Evolutionary conservation across 2,113 vertebrate genomes (phyloP), one percentile per base, ranked within the genome.

Genomic region (chimpanzee (Pan troglodytes)): DNA sequence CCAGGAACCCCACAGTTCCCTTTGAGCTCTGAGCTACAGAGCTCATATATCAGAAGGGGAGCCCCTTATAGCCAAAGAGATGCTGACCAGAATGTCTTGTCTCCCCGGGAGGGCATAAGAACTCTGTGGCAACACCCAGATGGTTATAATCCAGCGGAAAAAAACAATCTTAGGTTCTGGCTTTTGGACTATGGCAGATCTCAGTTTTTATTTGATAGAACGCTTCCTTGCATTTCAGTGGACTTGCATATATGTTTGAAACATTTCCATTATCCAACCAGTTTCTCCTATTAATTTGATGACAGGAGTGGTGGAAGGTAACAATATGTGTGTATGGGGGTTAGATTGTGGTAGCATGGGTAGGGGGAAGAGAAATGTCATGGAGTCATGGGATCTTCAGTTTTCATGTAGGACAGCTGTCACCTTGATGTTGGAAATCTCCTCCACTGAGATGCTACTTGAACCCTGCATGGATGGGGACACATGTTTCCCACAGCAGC

Each of bases 221-320:
- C 3, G 75, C 35, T 27, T 92, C 20, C 23, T 84, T 94, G 18
- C 25, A 55, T 93, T 76, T 91, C 52, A 78, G 57, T 30, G 9
- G 10, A 68, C 35, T 6, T 85, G 2, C 25, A 2, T 67, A 72
- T 43, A 22, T 38, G 23, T 84, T 35, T 68, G 43, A 90, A 82
- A 38, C 3, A 45, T 90, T 83, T 50, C 55, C 23, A 7, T 79
- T n/a, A 59, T 13, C 14, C 50, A 82, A 50, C 18, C 3, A 52
- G 3, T 73, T 91, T 79, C 22, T 97, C 68, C 95, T 85, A 70
- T 16, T 88, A 85, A 85, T 25, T 94, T 76, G 52, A 78, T 86
- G 45, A 48, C 2, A 50, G 57, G 59, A 48, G 43, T 52, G 55
- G 7, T 76, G 22, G 64, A 52, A 35, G 70, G 43, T 83, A 70